Conservation (phyloP, 2,797 vertebrate genomes). For the Chromis chromis region DNA sequence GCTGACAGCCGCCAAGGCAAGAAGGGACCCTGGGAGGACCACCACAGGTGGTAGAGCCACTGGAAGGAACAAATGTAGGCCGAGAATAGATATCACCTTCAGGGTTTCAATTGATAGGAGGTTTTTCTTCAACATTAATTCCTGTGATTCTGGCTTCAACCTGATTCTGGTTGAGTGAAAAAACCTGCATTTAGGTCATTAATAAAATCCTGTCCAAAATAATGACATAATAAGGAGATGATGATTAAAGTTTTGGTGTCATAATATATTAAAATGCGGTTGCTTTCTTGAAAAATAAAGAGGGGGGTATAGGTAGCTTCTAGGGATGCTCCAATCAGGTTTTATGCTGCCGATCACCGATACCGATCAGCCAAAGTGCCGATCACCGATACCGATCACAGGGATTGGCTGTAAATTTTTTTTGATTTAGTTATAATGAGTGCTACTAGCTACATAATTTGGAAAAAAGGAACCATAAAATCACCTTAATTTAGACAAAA, state of each 20-base stretch:
- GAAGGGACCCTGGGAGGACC: conserved; percentile 44
- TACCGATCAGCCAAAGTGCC: too few species aligned
- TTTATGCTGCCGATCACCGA: too few species aligned
- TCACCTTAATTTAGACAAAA: too few species aligned
- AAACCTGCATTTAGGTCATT: neutral
- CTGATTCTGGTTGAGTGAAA: neutral
- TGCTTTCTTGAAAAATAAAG: neutral
- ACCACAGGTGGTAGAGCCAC: conserved; percentile 40
- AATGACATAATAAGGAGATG: conserved; percentile 14
- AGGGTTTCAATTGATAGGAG: conserved; percentile 32
- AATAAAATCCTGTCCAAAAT: conserved; percentile 28
- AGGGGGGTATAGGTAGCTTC: too few species aligned
- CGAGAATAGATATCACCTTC: conserved; percentile 59
- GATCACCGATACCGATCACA: too few species aligned
- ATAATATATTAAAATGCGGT: conserved; percentile 7
- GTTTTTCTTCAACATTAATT: conserved; percentile 29
- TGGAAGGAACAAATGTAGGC: conserved; percentile 63
- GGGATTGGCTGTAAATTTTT: too few species aligned
- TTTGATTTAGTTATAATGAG: too few species aligned
- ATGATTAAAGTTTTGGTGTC: conserved; percentile 8
- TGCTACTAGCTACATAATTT: too few species aligned
- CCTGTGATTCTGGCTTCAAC: conserved; percentile 33
- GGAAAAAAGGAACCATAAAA: too few species aligned
- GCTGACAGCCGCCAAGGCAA: conserved; percentile 55
- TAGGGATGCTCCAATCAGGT: too few species aligned